These are phyloP conservation scores for Lamellibrachia luymesi DNA, from an alignment of 1,140 invertebrate species.

Conservation along the genomic window DNA sequence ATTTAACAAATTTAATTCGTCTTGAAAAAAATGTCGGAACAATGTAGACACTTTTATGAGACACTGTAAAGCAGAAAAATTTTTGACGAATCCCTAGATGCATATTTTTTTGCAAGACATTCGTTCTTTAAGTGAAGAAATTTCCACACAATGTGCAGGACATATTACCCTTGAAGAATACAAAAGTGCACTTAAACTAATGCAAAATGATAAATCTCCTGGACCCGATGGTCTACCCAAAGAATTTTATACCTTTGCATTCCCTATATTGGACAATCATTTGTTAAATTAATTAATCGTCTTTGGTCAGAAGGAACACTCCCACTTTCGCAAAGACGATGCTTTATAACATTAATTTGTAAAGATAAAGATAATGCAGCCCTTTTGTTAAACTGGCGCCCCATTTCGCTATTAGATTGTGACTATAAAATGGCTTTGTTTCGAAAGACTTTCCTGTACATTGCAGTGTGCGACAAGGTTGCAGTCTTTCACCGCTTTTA, in stretches of 20 bases:
- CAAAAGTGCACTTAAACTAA: neutral
- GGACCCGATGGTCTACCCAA: neutral
- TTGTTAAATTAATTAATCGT: neutral
- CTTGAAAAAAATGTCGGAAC: neutral
- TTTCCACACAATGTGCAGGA: neutral
- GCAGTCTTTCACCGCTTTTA: neutral
- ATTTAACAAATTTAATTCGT: too few relatives aligned
- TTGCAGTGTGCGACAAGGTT: neutral
- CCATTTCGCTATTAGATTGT: neutral
- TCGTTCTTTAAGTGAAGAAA: neutral
- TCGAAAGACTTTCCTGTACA: neutral
- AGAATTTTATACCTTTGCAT: neutral
- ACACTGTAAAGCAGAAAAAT: neutral
- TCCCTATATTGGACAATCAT: neutral
- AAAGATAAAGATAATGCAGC: neutral
- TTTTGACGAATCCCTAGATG: neutral
- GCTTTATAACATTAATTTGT: slow-evolving; percentile 10
- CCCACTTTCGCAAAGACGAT: neutral
- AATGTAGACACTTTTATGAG: neutral
- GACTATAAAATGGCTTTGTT: neutral
- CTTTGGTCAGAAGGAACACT: neutral
- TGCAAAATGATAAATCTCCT: slow-evolving; percentile 4
- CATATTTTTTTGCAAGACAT: neutral
- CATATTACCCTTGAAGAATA: neutral
- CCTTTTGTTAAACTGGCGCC: neutral